Percentiles rank a stretch among this genome's conserved stretches.
phyloP scores from a whole-genome alignment of 2,797 vertebrate species.

The Rallus crepitans region DNA sequence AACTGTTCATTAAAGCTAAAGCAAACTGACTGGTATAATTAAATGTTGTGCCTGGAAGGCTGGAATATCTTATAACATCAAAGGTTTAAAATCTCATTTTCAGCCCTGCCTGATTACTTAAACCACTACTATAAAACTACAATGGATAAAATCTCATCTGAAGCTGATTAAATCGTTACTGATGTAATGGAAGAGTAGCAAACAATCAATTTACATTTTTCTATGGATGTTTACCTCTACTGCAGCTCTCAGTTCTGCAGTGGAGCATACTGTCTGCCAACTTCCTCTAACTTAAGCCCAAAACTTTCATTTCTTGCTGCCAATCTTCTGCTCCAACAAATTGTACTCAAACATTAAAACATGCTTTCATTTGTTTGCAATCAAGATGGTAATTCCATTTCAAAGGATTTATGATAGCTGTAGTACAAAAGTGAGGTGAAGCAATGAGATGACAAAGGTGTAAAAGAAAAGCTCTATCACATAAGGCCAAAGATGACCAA shows the following conservation, averaged over 20 bases:
- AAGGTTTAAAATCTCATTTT: slow-evolving; percentile 26
- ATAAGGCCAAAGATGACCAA: not conserved
- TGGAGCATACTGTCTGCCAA: not conserved
- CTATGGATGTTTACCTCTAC: not conserved
- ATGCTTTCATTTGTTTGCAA: not conserved
- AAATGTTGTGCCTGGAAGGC: slow-evolving; percentile 23
- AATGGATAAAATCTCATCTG: slow-evolving; percentile 26
- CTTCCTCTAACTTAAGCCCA: not conserved
- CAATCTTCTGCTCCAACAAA: not conserved
- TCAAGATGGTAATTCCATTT: not conserved
- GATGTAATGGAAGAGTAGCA: not conserved
- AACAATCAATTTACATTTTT: slow-evolving; percentile 11
- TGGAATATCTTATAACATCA: not conserved
- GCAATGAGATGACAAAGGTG: not conserved
- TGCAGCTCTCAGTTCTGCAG: not conserved
- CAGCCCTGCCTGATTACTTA: not conserved
- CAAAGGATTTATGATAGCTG: not conserved
- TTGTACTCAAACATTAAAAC: not conserved
- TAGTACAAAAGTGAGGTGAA: not conserved
- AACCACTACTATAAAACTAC: not conserved
- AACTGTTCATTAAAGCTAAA: not conserved
- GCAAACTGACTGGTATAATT: not conserved
- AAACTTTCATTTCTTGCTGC: not conserved
- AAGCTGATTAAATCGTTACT: slow-evolving; percentile 2
- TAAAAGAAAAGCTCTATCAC: not conserved